These are phyloP conservation scores for Eupithecia inturbata DNA, from an alignment of 2,888 invertebrate species.

Conservation along the genomic window DNA sequence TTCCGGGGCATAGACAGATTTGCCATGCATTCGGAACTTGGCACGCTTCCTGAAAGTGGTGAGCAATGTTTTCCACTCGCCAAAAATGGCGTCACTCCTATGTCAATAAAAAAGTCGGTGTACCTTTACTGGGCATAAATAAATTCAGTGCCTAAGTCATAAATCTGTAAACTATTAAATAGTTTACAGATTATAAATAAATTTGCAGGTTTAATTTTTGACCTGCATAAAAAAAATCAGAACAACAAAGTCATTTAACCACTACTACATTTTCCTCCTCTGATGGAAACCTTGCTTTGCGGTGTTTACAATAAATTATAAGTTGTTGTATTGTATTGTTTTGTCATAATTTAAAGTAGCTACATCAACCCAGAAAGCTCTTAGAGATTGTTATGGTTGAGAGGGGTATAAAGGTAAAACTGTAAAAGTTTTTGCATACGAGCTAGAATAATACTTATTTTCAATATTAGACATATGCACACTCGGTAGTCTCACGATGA, in stretches of 20 bases:
- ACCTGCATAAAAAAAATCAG: too few relatives aligned
- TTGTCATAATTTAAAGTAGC: too few relatives aligned
- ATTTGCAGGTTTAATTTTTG: too few relatives aligned
- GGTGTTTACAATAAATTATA: too few relatives aligned
- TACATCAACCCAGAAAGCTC: too few relatives aligned
- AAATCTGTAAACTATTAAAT: not conserved
- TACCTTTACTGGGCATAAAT: conserved; percentile 20
- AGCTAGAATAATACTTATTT: not conserved
- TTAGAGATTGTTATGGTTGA: too few relatives aligned
- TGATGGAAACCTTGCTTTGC: not conserved
- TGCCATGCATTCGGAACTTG: conserved; percentile 61
- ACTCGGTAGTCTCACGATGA: not conserved
- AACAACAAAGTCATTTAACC: too few relatives aligned
- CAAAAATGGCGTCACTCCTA: conserved; percentile 53
- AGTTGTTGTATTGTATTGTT: too few relatives aligned
- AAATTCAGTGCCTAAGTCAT: conserved; percentile 12
- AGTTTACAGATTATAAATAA: too few relatives aligned
- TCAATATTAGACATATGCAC: not conserved
- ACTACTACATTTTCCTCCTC: not conserved
- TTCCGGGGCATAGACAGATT: conserved; percentile 61
- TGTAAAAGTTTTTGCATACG: too few relatives aligned
- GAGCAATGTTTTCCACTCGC: conserved; percentile 57
- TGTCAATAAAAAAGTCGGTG: conserved; percentile 38
- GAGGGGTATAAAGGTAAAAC: too few relatives aligned
- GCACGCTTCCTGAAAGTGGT: conserved; percentile 53